Evolutionary conservation across 2,797 vertebrate genomes (phyloP).

Genomic region (Chaenodraco wilsoni): DNA sequence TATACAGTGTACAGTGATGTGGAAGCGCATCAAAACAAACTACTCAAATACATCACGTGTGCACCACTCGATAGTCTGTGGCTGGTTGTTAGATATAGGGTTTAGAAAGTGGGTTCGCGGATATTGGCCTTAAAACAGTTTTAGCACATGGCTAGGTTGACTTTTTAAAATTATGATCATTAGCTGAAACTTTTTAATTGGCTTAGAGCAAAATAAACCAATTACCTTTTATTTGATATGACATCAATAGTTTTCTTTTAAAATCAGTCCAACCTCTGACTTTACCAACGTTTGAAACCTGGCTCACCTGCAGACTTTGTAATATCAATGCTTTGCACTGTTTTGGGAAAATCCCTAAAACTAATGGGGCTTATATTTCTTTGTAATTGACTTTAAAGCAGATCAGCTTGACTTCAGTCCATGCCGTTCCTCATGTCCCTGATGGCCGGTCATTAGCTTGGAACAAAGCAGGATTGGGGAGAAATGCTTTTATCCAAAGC

Average conservation of each 20-base stretch:
- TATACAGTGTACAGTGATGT: too few species aligned
- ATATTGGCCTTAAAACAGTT: too few species aligned
- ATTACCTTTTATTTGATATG: conserved; percentile 3
- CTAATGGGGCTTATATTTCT: conserved; percentile 22
- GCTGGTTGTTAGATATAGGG: too few species aligned
- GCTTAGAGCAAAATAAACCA: conserved; percentile 1
- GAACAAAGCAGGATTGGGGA: conserved; percentile 4
- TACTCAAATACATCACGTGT: too few species aligned
- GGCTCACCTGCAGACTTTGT: conserved; percentile 23
- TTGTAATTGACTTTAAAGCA: conserved; percentile 58
- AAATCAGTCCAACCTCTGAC: too few species aligned
- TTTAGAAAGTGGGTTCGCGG: too few species aligned
- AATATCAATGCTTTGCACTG: conserved; percentile 20
- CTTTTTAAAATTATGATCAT: conserved; percentile 5
- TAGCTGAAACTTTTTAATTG: not conserved
- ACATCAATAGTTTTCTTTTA: conserved; percentile 8
- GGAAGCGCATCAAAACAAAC: too few species aligned
- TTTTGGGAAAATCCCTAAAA: conserved; percentile 30
- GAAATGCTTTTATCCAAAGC: not conserved
- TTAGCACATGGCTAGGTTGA: not conserved
- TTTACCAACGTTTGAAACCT: conserved; percentile 18
- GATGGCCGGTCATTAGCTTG: conserved; percentile 28
- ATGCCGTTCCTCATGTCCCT: conserved; percentile 30
- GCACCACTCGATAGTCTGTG: too few species aligned
- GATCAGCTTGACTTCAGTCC: conserved; percentile 27